A percentile compares a stretch with the other conserved stretches of the same genome.
These are phyloP conservation scores for Drosophila merina DNA, from an alignment of 2,888 invertebrate species.

Conservation along the genomic window DNA sequence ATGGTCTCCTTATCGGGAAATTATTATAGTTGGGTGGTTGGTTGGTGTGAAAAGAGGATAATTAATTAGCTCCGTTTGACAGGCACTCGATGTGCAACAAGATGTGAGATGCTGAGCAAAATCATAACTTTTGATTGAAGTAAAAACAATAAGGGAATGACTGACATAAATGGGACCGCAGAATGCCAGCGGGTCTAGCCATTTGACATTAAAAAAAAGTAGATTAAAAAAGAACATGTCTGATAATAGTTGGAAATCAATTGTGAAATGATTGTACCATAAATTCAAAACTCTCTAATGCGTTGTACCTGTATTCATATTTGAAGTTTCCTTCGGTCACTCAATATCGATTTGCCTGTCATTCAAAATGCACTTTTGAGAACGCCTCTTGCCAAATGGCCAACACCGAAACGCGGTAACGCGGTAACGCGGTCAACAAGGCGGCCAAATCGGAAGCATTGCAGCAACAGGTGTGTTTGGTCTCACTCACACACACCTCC, in stretches of 20 bases:
- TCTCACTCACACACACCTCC: conserved; percentile 49
- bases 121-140: conserved; percentile 3
- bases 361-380: conserved; percentile 40
- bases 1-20: conserved; percentile 45
- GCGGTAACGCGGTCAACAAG: conserved; percentile 44
- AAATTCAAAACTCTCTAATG: too few species aligned
- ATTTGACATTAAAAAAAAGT: too few species aligned
- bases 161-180: background rate
- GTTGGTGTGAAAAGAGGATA: conserved; percentile 10
- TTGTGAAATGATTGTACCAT: too few species aligned
- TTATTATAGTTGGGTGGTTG: conserved; percentile 39
- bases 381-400: conserved; percentile 27
- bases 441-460: conserved; percentile 18
- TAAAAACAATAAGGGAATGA: conserved; percentile 1
- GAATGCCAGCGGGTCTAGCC: background rate
- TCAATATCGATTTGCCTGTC: conserved; percentile 51
- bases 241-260: too few species aligned
- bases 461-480: conserved; percentile 66
- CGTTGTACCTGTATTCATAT: conserved; percentile 73
- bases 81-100: conserved; percentile 26
- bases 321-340: conserved; percentile 69
- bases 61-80: conserved; percentile 16
- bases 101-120: conserved; percentile 1
- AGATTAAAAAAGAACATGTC: too few species aligned
- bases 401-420: conserved; percentile 7